Percentiles rank a stretch among this genome's conserved stretches.
Conservation (phyloP, 1,140 invertebrate genomes). For the Pogonomyrmex californicus region DNA sequence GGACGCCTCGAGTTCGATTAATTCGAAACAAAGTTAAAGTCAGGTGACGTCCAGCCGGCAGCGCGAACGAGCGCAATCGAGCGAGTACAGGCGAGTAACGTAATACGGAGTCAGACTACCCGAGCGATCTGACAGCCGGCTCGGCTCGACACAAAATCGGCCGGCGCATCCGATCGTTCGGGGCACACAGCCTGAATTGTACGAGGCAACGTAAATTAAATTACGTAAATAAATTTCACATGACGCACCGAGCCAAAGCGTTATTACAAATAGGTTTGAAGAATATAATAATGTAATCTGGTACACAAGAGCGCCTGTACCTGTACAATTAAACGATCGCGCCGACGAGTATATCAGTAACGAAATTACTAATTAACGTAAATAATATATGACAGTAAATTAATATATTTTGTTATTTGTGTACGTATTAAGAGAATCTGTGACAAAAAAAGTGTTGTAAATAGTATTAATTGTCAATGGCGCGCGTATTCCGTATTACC, state of each 20-base stretch:
- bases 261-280: slow-evolving; percentile 41
- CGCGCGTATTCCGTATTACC: background rate
- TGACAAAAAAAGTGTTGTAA: slow-evolving; percentile 8
- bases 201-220: slow-evolving; percentile 48
- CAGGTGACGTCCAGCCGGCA: slow-evolving; percentile 73
- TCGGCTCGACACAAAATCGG: slow-evolving; percentile 75
- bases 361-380: slow-evolving; percentile 51
- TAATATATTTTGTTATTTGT: slow-evolving; percentile 42
- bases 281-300: slow-evolving; percentile 56
- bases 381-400: slow-evolving; percentile 52
- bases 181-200: slow-evolving; percentile 19
- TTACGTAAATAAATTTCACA: slow-evolving; percentile 58
- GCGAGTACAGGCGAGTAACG: slow-evolving; percentile 72
- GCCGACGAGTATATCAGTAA: slow-evolving; percentile 26
- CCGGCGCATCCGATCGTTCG: slow-evolving; percentile 61
- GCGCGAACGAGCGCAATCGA: slow-evolving; percentile 73
- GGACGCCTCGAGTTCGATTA: slow-evolving; percentile 74
- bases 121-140: slow-evolving; percentile 76
- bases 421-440: background rate
- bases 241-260: slow-evolving; percentile 3
- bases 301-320: background rate
- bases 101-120: slow-evolving; percentile 79
- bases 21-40: slow-evolving; percentile 78
- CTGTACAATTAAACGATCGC: slow-evolving; percentile 36
- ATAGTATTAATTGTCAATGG: slow-evolving; percentile 24